Conservation (phyloP, 2,797 vertebrate genomes). For the Tamandua tetradactyla region DNA sequence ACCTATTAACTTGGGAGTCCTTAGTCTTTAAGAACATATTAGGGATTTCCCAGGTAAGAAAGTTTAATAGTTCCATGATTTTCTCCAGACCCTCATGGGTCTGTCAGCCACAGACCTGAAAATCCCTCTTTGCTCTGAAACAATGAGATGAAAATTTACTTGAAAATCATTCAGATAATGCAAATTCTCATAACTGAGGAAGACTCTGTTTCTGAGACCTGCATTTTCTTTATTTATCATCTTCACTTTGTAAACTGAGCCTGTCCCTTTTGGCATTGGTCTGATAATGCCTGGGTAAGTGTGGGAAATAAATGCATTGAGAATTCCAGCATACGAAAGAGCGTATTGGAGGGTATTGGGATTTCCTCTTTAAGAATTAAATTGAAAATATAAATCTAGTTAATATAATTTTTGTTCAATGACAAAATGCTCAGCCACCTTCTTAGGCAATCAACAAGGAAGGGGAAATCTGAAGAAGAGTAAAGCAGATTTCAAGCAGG, state of each 20-base stretch:
- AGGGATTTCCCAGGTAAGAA: too few relatives aligned
- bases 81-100: too few relatives aligned
- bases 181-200: not conserved
- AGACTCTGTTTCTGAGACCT: not conserved
- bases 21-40: too few relatives aligned
- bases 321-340: not conserved
- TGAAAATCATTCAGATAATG: not conserved
- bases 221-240: not conserved
- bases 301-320: not conserved
- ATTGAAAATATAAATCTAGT: not conserved
- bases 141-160: not conserved
- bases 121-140: not conserved
- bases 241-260: not conserved
- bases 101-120: not conserved
- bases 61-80: too few relatives aligned
- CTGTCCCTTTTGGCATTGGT: not conserved
- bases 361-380: not conserved
- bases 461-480: not conserved
- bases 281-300: not conserved
- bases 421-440: not conserved
- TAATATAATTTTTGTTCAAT: not conserved
- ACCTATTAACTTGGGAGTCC: too few relatives aligned
- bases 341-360: rapidly evolving
- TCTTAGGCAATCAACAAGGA: not conserved
- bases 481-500: not conserved